Conservation (phyloP, 2,113 vertebrate species). For the Brienomyrus longianalis region DNA sequence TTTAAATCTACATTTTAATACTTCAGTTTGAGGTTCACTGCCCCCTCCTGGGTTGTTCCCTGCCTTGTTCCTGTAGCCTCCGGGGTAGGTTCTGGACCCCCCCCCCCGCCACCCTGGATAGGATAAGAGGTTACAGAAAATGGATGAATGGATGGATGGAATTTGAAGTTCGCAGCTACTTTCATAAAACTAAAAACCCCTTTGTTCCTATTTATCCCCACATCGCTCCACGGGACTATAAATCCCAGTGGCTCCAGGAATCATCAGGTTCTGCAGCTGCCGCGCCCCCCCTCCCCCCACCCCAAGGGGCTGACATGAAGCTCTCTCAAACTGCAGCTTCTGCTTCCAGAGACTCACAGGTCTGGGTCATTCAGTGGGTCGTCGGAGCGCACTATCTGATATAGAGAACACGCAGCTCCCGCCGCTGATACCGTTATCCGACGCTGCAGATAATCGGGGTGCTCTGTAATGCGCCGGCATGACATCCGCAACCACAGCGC, state of each 20-base stretch:
- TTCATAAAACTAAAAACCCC: too few species aligned
- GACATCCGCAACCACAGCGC: constrained; percentile 20
- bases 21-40: not conserved
- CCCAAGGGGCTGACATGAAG: not conserved
- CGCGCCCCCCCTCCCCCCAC: not conserved
- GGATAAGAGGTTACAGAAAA: too few species aligned
- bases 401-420: not conserved
- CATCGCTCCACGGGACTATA: not conserved
- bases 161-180: too few species aligned
- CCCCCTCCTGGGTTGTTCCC: too few species aligned
- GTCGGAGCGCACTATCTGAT: too few species aligned
- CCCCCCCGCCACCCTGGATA: too few species aligned
- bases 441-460: not conserved
- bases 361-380: not conserved
- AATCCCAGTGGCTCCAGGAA: not conserved
- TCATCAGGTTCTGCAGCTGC: not conserved
- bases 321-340: not conserved
- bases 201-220: not conserved
- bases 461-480: not conserved
- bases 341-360: not conserved
- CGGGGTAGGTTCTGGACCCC: too few species aligned
- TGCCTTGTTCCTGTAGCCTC: too few species aligned
- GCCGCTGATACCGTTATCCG: not conserved
- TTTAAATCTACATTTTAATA: not conserved
- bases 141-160: too few species aligned